Percentiles rank a stretch among this genome's conserved stretches.
Evolutionary conservation across 2,888 invertebrate species (phyloP).

Genomic region (Lycocerus yunnanus): DNA sequence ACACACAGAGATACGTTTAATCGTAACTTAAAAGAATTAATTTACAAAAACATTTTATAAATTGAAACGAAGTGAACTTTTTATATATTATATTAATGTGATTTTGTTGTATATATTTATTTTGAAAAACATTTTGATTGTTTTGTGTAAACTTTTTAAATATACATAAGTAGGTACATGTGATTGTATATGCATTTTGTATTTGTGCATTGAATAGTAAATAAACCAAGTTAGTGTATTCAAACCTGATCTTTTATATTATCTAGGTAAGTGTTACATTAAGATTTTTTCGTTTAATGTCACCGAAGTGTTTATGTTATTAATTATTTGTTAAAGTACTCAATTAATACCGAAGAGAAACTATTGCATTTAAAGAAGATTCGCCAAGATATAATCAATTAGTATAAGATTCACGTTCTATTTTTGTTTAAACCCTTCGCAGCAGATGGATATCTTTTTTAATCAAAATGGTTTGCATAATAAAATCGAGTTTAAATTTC

Average conservation of each 20-base stretch:
- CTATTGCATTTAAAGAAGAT: not conserved
- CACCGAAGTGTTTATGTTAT: not conserved
- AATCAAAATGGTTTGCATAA: not conserved
- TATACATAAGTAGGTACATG: not conserved
- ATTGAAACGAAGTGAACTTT: not conserved
- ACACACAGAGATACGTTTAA: not conserved
- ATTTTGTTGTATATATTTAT: not conserved
- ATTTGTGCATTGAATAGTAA: slow-evolving; percentile 1
- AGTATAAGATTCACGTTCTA: not conserved
- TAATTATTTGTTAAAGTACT: not conserved
- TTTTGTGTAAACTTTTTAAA: not conserved
- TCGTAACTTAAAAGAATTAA: not conserved
- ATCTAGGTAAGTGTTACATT: slow-evolving; percentile 36
- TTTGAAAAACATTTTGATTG: not conserved
- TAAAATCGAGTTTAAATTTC: not conserved
- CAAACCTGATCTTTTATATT: slow-evolving; percentile 11
- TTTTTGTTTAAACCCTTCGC: not conserved
- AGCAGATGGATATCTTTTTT: not conserved
- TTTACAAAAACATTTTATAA: not conserved
- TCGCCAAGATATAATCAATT: not conserved
- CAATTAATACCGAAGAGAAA: not conserved
- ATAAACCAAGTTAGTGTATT: slow-evolving; percentile 5
- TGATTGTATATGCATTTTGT: not conserved
- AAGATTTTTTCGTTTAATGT: slow-evolving; percentile 14
- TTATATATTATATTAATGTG: not conserved